phyloP scores from a whole-genome alignment of 1,140 invertebrate genomes.

The Drosophila navojoa region DNA sequence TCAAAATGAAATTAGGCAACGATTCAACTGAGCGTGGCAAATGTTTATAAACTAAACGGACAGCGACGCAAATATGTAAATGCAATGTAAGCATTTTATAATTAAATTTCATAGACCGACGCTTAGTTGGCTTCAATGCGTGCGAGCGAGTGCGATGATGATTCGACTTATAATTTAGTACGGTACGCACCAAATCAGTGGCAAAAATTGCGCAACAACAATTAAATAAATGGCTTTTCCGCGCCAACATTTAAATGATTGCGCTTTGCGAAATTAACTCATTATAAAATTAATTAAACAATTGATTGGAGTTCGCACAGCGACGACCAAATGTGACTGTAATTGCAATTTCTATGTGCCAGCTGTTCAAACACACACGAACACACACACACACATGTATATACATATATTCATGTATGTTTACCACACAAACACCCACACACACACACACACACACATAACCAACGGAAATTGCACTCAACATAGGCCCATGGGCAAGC shows the following conservation, averaged over 20 bases:
- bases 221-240: constrained; percentile 44
- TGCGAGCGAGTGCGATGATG: background rate
- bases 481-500: constrained; percentile 19
- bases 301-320: constrained; percentile 52
- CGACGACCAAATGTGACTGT: constrained; percentile 33
- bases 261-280: constrained; percentile 75
- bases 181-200: constrained; percentile 43
- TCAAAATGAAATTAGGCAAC: constrained; percentile 37
- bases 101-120: constrained; percentile 63
- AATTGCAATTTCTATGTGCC: constrained; percentile 41
- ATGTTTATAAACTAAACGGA: constrained; percentile 69
- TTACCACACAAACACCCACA: background rate
- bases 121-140: constrained; percentile 7
- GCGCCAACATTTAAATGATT: constrained; percentile 64
- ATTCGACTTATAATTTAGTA: constrained; percentile 51
- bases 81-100: constrained; percentile 80
- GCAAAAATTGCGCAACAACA: constrained; percentile 40
- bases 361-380: background rate
- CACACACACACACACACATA: background rate
- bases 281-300: constrained; percentile 83
- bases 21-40: constrained; percentile 47
- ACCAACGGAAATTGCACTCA: constrained; percentile 63
- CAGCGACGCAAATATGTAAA: constrained; percentile 53
- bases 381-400: background rate
- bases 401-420: background rate